phyloP scores from a whole-genome alignment of 2,113 vertebrate genomes.

The Octodon degus region DNA sequence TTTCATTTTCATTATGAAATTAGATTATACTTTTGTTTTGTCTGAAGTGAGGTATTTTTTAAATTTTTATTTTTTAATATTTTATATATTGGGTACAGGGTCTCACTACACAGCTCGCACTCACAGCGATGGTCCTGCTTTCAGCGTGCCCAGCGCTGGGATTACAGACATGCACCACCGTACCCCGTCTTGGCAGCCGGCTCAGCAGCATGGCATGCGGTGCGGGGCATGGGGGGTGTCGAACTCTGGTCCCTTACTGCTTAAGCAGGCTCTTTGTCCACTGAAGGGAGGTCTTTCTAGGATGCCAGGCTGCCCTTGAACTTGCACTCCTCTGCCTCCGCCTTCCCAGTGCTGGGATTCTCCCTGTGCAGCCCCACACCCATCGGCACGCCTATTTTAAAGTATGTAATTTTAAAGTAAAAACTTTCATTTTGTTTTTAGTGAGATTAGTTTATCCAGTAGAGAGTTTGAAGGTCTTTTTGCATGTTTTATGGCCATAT shows the following conservation, averaged over 20 bases:
- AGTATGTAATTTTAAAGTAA: background rate
- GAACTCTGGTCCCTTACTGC: too few relatives aligned
- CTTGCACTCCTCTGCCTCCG: background rate
- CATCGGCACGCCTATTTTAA: background rate
- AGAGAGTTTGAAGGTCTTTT: background rate
- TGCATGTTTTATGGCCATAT: background rate
- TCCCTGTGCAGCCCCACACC: background rate
- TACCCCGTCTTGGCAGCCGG: rapidly evolving
- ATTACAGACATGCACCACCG: too few relatives aligned
- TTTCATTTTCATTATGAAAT: background rate
- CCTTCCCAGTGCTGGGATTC: background rate
- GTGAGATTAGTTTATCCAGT: background rate
- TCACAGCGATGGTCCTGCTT: too few relatives aligned
- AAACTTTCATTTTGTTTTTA: background rate
- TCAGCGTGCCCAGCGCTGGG: too few relatives aligned
- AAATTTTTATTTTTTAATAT: too few relatives aligned
- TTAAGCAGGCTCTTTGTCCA: too few relatives aligned
- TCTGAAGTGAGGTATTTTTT: too few relatives aligned
- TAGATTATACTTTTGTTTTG: background rate
- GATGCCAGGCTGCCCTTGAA: background rate
- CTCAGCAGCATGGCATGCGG: too few relatives aligned
- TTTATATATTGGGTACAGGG: too few relatives aligned
- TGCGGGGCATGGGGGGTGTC: too few relatives aligned
- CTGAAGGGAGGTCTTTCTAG: background rate
- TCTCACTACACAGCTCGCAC: too few relatives aligned